Base-by-base conservation (phyloP, 2,888 invertebrate genomes). In the Apoda limacodes region DNA sequence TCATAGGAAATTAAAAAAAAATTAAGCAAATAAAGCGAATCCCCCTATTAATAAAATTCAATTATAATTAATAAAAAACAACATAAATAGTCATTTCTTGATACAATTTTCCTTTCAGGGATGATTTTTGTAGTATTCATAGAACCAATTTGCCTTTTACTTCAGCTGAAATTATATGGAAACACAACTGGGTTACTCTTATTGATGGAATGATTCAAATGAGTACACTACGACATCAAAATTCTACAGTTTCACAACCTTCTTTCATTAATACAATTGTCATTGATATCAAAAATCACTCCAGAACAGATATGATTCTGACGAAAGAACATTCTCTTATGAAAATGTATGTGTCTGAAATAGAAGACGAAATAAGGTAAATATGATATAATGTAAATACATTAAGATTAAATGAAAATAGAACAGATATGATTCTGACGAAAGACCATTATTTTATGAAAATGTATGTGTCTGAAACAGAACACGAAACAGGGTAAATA, bases 151-250 rank as follows among this genome's bases (percentile, higher is more conserved):
- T 43, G 5, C 42, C 55, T 2, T 33, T 65, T 5, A 59, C 55
- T 1, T 45, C 53, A 22, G 82, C 74, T 12, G 38, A 58, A 25
- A 42, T 84, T 3, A 50, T 60, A 20, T 93, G 92, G 91, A 76
- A 82, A 10, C 83, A 84, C 30, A 90, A 92, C 56, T 95, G 93
- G 93, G 85, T 89, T 0, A 84, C 89, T 2, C 88, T 92, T 45
- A 76, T 95, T 47, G 94, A 95, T 60, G 88, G 88, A 1, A 84
- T 95, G 82, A 62, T 95, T 9, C 95, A 95, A 66, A 82, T 91
- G 34, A 81, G 85, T 28, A 78, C 88, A n/a, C 51, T 92, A n/a
- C 82, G 83, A 14, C 69, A 83, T 25, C 70, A 83, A 9, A 71
- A 84, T 2, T 81, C 87, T 28, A 76, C 83, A 1, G 68, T 90